Evolutionary conservation across 2,888 invertebrate species (phyloP).

Genomic region (Ellobium chinense): DNA sequence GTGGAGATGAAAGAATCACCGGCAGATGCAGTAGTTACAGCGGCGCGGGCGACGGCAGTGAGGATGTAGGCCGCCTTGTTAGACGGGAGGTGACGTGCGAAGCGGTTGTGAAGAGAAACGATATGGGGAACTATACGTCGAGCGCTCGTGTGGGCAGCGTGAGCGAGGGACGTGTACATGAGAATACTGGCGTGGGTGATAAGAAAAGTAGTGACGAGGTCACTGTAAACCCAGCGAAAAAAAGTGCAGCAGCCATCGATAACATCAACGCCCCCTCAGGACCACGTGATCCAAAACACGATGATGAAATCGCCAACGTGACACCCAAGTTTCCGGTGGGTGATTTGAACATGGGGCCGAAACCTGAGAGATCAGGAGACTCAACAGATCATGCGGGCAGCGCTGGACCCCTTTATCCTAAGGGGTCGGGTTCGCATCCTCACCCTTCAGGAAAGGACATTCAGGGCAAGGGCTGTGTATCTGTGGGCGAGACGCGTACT

Average conservation of each 20-base stretch:
- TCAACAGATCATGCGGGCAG: background rate
- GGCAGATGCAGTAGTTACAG: background rate
- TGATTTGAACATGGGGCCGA: background rate
- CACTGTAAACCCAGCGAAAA: background rate
- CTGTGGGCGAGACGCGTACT: background rate
- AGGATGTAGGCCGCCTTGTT: background rate
- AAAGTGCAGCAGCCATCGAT: no score
- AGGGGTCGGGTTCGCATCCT: background rate
- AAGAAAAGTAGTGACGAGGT: background rate
- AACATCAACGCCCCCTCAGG: background rate
- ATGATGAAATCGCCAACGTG: background rate
- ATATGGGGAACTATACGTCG: constrained; percentile 21
- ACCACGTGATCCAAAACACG: background rate
- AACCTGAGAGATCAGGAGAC: background rate
- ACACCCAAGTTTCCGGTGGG: background rate
- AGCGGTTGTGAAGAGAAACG: background rate
- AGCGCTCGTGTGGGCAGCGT: background rate
- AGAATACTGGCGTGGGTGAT: background rate
- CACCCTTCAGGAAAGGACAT: background rate
- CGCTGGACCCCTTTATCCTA: background rate
- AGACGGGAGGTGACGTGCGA: background rate
- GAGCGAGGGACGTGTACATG: background rate
- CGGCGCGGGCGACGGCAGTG: background rate
- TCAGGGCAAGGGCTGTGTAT: background rate
- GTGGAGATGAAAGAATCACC: background rate